Evolutionary conservation across 2,888 invertebrate species (phyloP).

Genomic region (Entomobrya proxima): DNA sequence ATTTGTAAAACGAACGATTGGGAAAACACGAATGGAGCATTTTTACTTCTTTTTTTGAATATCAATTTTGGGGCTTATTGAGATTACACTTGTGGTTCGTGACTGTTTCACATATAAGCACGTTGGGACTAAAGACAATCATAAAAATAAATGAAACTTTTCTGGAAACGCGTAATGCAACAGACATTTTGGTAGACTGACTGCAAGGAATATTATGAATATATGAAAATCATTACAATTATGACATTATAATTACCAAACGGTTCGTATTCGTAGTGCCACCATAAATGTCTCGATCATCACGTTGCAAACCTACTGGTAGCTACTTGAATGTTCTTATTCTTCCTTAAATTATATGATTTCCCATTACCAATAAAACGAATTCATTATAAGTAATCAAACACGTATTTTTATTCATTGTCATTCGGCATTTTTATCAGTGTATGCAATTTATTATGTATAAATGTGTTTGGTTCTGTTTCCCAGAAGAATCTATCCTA

Average conservation of each 20-base stretch:
- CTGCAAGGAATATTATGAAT: not conserved
- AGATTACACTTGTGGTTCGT: too few species aligned
- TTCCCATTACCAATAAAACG: constrained; percentile 17
- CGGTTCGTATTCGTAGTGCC: not conserved
- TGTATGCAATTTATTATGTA: not conserved
- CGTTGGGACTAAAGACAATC: too few species aligned
- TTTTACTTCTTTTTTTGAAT: too few species aligned
- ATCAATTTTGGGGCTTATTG: too few species aligned
- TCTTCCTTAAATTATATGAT: not conserved
- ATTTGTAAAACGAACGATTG: not conserved
- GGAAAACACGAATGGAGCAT: too few species aligned
- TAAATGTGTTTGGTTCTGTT: not conserved
- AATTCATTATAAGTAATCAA: constrained; percentile 35
- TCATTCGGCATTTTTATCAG: constrained; percentile 18
- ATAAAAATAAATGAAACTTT: too few species aligned
- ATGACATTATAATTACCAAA: not conserved
- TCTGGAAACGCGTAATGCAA: too few species aligned
- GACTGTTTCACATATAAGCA: too few species aligned
- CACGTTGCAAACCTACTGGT: too few species aligned
- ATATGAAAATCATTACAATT: not conserved
- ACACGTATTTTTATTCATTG: not conserved
- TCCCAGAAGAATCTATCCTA: constrained; percentile 19
- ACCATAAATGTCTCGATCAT: not conserved
- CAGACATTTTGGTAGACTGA: too few species aligned
- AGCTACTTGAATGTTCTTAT: too few species aligned